Evolutionary conservation across 2,797 vertebrate genomes (phyloP).

Genomic region (Myioborus miniatus): DNA sequence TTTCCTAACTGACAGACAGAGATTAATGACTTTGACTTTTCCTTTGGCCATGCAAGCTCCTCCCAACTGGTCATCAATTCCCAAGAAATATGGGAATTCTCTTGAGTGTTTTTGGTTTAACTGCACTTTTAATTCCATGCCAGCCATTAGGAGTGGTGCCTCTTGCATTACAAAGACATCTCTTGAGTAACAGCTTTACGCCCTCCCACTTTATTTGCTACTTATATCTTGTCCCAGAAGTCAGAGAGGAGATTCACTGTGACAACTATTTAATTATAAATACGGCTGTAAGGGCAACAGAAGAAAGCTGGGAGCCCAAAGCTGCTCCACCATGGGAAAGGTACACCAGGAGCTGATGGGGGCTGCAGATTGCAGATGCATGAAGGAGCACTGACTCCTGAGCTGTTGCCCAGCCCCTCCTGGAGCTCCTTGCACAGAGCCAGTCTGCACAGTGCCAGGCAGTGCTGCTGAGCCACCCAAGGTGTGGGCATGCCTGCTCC

Average conservation of each 20-base stretch:
- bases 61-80: neutral
- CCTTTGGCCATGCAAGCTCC: neutral
- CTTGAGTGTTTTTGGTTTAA: neutral
- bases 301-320: neutral
- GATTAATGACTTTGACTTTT: slow-evolving; percentile 26
- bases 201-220: neutral
- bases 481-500: neutral
- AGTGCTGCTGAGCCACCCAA: neutral
- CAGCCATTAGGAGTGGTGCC: neutral
- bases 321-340: neutral
- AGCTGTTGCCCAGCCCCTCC: neutral
- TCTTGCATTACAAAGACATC: neutral
- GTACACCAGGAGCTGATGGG: neutral
- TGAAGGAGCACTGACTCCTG: neutral
- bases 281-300: neutral
- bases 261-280: neutral
- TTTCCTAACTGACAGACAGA: neutral
- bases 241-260: neutral
- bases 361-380: neutral
- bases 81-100: neutral
- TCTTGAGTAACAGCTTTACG: neutral
- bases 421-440: neutral
- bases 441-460: neutral
- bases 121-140: neutral
- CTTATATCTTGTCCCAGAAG: neutral